phyloP scores from a whole-genome alignment of 2,888 invertebrate genomes.

The Pammene fasciana region DNA sequence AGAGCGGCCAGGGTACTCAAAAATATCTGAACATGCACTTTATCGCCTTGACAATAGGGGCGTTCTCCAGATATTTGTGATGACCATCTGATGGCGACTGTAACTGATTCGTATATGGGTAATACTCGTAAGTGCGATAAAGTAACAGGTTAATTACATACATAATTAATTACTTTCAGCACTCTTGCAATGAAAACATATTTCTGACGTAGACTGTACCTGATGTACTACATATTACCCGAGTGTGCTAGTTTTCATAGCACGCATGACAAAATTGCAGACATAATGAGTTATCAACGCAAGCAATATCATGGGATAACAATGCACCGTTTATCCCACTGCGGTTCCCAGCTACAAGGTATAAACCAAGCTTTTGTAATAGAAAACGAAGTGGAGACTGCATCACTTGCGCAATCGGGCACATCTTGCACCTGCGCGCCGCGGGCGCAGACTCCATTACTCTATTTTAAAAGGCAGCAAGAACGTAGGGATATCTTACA shows the following conservation, averaged over 20 bases:
- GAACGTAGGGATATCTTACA: not conserved
- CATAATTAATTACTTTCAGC: no score
- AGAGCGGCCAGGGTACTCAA: no score
- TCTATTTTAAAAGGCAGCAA: constrained; percentile 9
- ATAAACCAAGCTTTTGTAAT: constrained; percentile 47
- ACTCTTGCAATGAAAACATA: no score
- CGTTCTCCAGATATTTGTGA: no score
- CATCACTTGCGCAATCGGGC: constrained; percentile 51
- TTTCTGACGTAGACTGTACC: no score
- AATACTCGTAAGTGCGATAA: no score
- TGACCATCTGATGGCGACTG: no score
- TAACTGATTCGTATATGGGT: no score
- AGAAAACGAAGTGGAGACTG: constrained; percentile 49
- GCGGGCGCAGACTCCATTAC: constrained; percentile 34
- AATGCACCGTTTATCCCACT: constrained; percentile 37
- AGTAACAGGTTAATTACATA: no score
- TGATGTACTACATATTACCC: not conserved
- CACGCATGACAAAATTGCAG: constrained; percentile 7
- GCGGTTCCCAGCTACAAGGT: constrained; percentile 40
- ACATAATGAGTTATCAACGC: constrained; percentile 18
- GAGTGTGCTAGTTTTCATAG: constrained; percentile 6
- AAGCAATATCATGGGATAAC: constrained; percentile 25
- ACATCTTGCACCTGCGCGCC: constrained; percentile 52
- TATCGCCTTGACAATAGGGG: no score
- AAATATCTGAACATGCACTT: no score